phyloP scores from a whole-genome alignment of 1,140 invertebrate genomes.

The Pseudachorutes palmiensis region DNA sequence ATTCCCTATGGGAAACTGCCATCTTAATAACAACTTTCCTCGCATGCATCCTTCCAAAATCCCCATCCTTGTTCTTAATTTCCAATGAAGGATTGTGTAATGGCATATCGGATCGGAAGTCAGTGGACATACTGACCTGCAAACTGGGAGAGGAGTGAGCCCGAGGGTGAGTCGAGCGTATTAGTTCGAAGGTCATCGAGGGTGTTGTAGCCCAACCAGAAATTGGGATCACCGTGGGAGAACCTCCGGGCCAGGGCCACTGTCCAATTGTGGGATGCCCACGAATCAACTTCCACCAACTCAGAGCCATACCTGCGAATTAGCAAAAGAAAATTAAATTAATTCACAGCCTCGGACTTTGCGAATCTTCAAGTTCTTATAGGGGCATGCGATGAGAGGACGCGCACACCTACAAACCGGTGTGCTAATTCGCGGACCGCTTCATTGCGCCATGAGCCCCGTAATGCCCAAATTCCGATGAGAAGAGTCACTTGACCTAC shows the following conservation, averaged over 20 bases:
- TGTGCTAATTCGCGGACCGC: no score
- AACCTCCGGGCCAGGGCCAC: constrained; percentile 57
- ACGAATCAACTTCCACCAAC: constrained; percentile 78
- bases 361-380: no score
- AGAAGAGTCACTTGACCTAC: no score
- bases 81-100: neutral
- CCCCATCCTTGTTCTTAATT: no score
- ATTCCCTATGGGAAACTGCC: no score
- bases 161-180: constrained; percentile 84
- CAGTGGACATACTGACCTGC: constrained; percentile 50
- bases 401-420: no score
- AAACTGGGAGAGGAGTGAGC: constrained; percentile 83
- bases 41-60: neutral
- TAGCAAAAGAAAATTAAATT: constrained; percentile 16
- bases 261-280: constrained; percentile 83
- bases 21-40: neutral
- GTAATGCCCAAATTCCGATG: no score
- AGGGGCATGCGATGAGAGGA: no score
- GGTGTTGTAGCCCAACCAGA: constrained; percentile 80
- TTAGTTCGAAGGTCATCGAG: constrained; percentile 86
- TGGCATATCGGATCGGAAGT: no score
- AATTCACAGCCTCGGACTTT: neutral
- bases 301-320: constrained; percentile 78
- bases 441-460: no score
- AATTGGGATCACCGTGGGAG: constrained; percentile 44